A percentile compares a stretch with the other conserved stretches of the same genome.
Evolutionary conservation across 2,888 invertebrate genomes (phyloP).

Genomic region (Boloria euphrosyne): DNA sequence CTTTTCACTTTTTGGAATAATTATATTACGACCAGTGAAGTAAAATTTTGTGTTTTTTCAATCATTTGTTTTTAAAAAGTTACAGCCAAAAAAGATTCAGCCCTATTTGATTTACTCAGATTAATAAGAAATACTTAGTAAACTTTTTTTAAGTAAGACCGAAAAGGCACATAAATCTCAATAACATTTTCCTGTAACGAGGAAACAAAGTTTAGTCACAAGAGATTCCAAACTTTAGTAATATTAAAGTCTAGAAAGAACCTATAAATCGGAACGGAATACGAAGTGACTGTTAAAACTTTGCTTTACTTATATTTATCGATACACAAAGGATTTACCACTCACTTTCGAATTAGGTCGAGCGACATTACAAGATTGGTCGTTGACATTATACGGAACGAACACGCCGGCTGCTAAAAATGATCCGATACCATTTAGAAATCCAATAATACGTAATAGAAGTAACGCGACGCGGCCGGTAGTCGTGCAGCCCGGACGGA

Average conservation of each 20-base stretch:
- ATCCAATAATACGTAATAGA: constrained; percentile 69
- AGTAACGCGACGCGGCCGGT: constrained; percentile 73
- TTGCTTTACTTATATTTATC: constrained; percentile 16
- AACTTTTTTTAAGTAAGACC: constrained; percentile 8
- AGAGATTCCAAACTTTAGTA: constrained; percentile 37
- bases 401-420: constrained; percentile 84
- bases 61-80: background rate
- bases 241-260: constrained; percentile 41
- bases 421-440: constrained; percentile 82
- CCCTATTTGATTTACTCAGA: constrained; percentile 14
- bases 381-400: constrained; percentile 95
- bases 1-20: too few species aligned
- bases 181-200: constrained; percentile 33
- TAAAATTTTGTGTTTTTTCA: too few species aligned
- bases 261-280: constrained; percentile 21
- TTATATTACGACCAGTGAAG: too few species aligned
- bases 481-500: constrained; percentile 68
- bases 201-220: constrained; percentile 28
- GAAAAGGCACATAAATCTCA: constrained; percentile 26
- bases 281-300: constrained; percentile 18
- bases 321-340: constrained; percentile 36
- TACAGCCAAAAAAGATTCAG: background rate
- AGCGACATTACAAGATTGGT: constrained; percentile 96
- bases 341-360: constrained; percentile 84
- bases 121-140: constrained; percentile 1